Conservation (phyloP, 53 echinoderm and acorn worm species). For the Arbacia lixula region DNA sequence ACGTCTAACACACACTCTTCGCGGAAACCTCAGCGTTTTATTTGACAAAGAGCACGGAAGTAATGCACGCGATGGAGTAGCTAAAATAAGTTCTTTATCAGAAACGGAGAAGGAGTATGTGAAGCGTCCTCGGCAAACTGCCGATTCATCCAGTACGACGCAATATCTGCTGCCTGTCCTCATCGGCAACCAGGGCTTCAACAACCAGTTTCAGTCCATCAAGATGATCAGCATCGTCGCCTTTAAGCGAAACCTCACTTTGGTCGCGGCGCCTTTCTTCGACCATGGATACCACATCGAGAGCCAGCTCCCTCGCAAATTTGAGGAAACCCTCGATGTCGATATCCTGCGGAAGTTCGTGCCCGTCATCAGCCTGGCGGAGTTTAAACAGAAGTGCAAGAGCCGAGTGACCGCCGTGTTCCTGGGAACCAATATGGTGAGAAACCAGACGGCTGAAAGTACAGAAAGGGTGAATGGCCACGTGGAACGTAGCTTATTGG, state of each 20-base stretch:
- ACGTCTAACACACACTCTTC: too few species aligned
- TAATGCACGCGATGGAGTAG: too few species aligned
- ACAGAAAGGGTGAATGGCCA: not conserved
- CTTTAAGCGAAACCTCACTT: constrained; percentile 56
- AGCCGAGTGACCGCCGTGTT: constrained; percentile 38
- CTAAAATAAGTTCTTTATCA: too few species aligned
- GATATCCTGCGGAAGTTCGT: constrained; percentile 28
- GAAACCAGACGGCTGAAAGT: constrained; percentile 6
- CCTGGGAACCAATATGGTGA: constrained; percentile 40
- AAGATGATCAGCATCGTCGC: constrained; percentile 58
- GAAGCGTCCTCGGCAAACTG: too few species aligned
- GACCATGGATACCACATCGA: constrained; percentile 40
- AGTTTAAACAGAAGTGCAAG: constrained; percentile 54
- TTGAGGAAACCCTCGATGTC: constrained; percentile 66
- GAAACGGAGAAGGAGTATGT: too few species aligned
- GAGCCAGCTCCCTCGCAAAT: not conserved
- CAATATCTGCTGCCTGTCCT: constrained; percentile 65
- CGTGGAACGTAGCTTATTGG: constrained; percentile 4
- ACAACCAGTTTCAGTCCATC: constrained; percentile 73
- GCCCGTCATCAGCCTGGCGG: constrained; percentile 43
- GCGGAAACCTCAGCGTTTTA: too few species aligned
- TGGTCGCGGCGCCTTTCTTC: constrained; percentile 71
- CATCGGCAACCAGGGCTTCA: constrained; percentile 76
- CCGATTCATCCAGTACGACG: too few species aligned
- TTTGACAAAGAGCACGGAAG: too few species aligned